A percentile compares a stretch with the other conserved stretches of the same genome.
These are phyloP conservation scores for Chrysolina americana DNA, from an alignment of 2,888 invertebrate species.

Conservation along the genomic window DNA sequence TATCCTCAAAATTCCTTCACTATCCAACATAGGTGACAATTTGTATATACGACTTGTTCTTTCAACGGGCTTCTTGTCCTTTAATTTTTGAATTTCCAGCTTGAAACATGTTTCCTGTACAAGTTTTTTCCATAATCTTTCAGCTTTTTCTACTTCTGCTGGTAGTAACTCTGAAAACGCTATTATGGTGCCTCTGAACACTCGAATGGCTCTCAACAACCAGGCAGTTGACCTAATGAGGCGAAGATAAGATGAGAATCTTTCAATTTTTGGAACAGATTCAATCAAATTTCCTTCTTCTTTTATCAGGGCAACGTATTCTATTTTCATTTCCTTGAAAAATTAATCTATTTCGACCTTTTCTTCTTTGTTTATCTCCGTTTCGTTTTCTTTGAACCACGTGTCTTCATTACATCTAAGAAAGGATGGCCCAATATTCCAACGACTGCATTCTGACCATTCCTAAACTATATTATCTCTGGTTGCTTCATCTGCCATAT, in stretches of 20 bases:
- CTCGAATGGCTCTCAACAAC: background rate
- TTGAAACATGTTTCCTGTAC: background rate
- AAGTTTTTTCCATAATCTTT: background rate
- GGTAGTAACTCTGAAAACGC: background rate
- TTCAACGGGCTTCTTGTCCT: background rate
- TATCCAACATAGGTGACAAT: background rate
- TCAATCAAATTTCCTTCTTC: background rate
- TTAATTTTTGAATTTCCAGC: background rate
- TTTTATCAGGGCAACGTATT: background rate
- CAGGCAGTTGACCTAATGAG: background rate
- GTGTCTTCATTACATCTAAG: background rate
- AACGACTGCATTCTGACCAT: conserved; percentile 2
- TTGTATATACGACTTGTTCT: background rate
- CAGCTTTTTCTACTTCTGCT: background rate
- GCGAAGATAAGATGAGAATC: background rate
- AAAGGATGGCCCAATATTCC: conserved; percentile 1
- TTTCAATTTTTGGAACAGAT: background rate
- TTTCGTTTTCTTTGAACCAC: background rate
- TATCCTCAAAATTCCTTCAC: background rate
- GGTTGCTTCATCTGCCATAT: background rate
- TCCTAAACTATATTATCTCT: background rate
- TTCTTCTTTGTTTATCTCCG: background rate
- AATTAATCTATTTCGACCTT: background rate
- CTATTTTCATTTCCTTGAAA: background rate
- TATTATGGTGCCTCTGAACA: background rate